A percentile compares a stretch with the other conserved stretches of the same genome.
These are phyloP conservation scores for Siniperca scherzeri DNA, from an alignment of 2,797 vertebrate species.

Conservation along the genomic window DNA sequence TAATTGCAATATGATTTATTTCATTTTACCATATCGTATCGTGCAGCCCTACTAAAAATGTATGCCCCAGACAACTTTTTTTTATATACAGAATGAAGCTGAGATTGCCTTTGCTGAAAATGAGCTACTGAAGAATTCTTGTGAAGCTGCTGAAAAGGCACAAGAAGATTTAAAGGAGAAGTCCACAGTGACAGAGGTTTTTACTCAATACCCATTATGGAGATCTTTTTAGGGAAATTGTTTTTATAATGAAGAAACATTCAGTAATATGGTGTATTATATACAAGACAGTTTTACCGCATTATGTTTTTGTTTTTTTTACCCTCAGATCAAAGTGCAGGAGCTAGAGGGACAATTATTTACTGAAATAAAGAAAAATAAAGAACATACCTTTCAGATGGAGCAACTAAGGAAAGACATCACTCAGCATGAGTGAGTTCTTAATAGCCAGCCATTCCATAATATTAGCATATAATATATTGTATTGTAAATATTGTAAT, in stretches of 20 bases:
- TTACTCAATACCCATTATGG: neutral
- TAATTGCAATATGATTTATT: too few relatives aligned
- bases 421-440: slow-evolving; percentile 75
- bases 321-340: slow-evolving; percentile 82
- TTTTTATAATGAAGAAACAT: slow-evolving; percentile 11
- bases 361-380: slow-evolving; percentile 82
- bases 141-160: slow-evolving; percentile 81
- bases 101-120: slow-evolving; percentile 79
- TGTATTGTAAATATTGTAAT: neutral
- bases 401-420: slow-evolving; percentile 77
- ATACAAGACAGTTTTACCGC: neutral
- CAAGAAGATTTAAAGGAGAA: slow-evolving; percentile 77
- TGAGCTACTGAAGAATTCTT: slow-evolving; percentile 75
- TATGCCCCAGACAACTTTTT: neutral
- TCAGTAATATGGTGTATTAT: neutral
- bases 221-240: neutral
- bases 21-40: too few relatives aligned
- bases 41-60: neutral
- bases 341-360: slow-evolving; percentile 85
- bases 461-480: slow-evolving; percentile 13
- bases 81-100: slow-evolving; percentile 76
- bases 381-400: slow-evolving; percentile 79
- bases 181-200: slow-evolving; percentile 83
- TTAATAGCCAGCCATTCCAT: neutral
- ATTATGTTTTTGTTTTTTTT: neutral